phyloP scores from a whole-genome alignment of 2,888 invertebrate species.

The Cataglyphis altisquamis region DNA sequence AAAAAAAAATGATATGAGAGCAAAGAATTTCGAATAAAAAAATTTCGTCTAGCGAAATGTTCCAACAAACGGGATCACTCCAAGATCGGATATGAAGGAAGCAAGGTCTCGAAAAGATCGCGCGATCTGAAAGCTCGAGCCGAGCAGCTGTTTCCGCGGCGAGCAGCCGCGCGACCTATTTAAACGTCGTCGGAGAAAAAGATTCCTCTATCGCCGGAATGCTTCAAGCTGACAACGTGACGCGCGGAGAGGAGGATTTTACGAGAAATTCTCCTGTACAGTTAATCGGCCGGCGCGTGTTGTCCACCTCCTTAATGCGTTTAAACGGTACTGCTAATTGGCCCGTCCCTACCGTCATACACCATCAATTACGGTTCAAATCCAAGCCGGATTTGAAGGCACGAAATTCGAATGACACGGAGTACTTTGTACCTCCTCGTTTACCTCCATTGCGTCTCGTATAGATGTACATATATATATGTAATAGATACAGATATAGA shows the following conservation, averaged over 20 bases:
- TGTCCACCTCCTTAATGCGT: slow-evolving; percentile 27
- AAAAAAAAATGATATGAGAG: background rate
- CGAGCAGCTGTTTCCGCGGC: slow-evolving; percentile 48
- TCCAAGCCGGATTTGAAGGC: background rate
- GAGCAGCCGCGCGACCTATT: slow-evolving; percentile 54
- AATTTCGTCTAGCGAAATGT: background rate
- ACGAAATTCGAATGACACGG: background rate
- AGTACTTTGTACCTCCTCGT: background rate
- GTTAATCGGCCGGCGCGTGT: slow-evolving; percentile 67
- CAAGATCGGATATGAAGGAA: background rate
- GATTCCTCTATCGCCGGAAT: slow-evolving; percentile 66
- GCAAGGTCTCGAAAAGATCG: background rate
- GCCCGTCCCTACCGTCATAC: background rate
- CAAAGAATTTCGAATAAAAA: background rate
- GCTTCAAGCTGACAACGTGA: slow-evolving; percentile 48
- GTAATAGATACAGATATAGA: background rate
- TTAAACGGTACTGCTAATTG: slow-evolving; percentile 52
- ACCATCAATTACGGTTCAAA: background rate
- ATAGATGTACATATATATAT: background rate
- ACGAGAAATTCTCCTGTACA: slow-evolving; percentile 75
- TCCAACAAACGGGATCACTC: background rate
- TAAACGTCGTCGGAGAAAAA: slow-evolving; percentile 53
- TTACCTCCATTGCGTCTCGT: background rate
- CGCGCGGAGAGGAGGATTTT: slow-evolving; percentile 60
- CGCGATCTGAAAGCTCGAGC: slow-evolving; percentile 7